Evolutionary conservation across 2,888 invertebrate species (phyloP).

Genomic region (Suillia variegata): DNA sequence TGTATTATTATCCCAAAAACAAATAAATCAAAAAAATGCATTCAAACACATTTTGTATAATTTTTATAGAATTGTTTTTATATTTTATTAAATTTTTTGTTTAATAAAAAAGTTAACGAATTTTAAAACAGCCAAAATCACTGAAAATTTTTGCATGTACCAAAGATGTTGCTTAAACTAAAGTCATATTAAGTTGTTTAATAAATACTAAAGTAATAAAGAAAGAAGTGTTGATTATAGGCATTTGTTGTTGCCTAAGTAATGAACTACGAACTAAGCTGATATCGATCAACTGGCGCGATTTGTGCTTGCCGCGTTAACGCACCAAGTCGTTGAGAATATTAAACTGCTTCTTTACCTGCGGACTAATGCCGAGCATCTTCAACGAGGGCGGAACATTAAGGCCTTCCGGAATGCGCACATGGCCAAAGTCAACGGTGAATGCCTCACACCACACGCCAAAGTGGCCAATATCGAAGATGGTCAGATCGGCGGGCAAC

Average conservation of each 20-base stretch:
- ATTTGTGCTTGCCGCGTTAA: conserved; percentile 28
- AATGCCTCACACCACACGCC: conserved; percentile 94
- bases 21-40: conserved; percentile 24
- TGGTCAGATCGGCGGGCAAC: conserved; percentile 84
- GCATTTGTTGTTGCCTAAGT: no score
- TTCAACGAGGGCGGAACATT: conserved; percentile 90
- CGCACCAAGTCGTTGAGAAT: conserved; percentile 52
- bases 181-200: not conserved
- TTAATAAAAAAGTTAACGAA: not conserved
- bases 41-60: conserved; percentile 14
- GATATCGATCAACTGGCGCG: not conserved
- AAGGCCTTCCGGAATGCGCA: conserved; percentile 73
- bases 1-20: conserved; percentile 26
- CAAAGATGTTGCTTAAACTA: not conserved
- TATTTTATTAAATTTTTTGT: conserved; percentile 21
- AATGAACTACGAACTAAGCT: no score
- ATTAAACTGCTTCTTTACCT: conserved; percentile 70
- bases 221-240: no score
- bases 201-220: conserved; percentile 1
- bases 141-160: not conserved
- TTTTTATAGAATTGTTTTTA: conserved; percentile 20
- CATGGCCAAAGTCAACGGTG: conserved; percentile 90
- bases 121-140: conserved; percentile 11
- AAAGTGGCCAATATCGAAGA: conserved; percentile 92
- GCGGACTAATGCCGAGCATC: conserved; percentile 92